Conservation (phyloP, 2,113 vertebrate genomes). For the Marmota monax region DNA sequence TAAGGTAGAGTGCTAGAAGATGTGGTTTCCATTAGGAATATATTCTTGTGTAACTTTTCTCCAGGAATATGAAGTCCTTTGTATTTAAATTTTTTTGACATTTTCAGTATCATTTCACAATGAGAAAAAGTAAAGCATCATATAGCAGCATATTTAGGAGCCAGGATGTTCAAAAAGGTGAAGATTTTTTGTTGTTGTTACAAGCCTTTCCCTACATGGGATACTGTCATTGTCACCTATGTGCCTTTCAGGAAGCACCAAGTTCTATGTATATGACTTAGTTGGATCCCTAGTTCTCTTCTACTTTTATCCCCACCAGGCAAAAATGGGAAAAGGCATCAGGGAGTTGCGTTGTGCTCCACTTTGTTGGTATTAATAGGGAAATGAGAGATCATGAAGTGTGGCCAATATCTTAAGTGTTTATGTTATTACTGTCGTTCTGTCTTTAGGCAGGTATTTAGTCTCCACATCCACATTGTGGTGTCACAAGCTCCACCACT, state of each 20-base stretch:
- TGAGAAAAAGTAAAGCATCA: slow-evolving; percentile 10
- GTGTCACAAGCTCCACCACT: background rate
- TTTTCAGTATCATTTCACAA: slow-evolving; percentile 18
- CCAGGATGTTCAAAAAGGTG: background rate
- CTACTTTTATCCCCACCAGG: background rate
- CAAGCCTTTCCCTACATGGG: background rate
- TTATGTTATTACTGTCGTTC: background rate
- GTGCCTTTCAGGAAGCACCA: slow-evolving; percentile 5
- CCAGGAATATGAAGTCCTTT: slow-evolving; percentile 35
- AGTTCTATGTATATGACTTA: background rate
- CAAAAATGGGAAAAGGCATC: background rate
- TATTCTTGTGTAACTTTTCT: background rate
- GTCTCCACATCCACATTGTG: background rate
- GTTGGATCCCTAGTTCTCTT: background rate
- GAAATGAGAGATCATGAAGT: background rate
- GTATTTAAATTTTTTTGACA: background rate
- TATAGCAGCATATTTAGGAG: background rate
- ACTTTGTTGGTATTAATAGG: background rate
- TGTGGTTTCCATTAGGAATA: background rate
- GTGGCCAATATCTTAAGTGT: background rate
- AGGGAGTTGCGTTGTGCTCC: background rate
- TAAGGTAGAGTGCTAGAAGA: background rate
- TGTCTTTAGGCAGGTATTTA: background rate
- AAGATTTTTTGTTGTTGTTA: background rate
- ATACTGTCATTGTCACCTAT: background rate